Base-by-base conservation (phyloP, 2,797 vertebrate genomes). In the Acestrorhynchus altus region DNA sequence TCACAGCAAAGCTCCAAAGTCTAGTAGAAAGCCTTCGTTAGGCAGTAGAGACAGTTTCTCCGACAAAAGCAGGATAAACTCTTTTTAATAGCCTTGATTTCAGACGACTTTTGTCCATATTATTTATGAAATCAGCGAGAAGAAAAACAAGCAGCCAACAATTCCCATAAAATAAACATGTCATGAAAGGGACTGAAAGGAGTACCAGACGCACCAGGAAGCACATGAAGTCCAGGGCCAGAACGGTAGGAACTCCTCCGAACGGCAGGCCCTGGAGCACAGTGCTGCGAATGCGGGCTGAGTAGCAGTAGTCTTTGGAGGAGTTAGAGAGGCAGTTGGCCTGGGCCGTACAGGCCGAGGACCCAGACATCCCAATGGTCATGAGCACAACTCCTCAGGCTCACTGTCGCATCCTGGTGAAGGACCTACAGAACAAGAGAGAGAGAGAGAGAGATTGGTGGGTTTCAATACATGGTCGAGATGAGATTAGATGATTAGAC, bases 181-280 rank as follows among this genome's bases (percentile, higher is more conserved):
- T 35, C 31, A n/a, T 40, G 1, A 71, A 42, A 3, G 8, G 26
- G 12, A 15, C 11, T 6, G 11, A 22, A 22, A 46, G 28, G 42
- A 26, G 18, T n/a, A 4, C n/a, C n/a, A 54, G 6, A 92, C 95
- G 95, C 90, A 99, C 97, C 6, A 99, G 95, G 90, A 99, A 99
- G 93, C 97, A 99, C 96, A 99, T 98, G 80, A 99, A 98, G 90
- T 99, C 97, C 0, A 99, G 95, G 11, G 97, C 96, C 5, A 99
- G 95, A 42, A 99, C 98, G 0, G 98, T 99, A 85, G 98, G 97
- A 66, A 98, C 96, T 0, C 97, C 97, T 0, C 97, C 97, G 0
- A 99, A 98, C 12, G 97, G 96, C 86, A 98, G 93, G 20, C 98
- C 98, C 90, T 99, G 98, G 51, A 99, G 94, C 78, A 99, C 98